Evolutionary conservation across 2,113 vertebrate species (phyloP).

Genomic region (Raphicerus campestris): DNA sequence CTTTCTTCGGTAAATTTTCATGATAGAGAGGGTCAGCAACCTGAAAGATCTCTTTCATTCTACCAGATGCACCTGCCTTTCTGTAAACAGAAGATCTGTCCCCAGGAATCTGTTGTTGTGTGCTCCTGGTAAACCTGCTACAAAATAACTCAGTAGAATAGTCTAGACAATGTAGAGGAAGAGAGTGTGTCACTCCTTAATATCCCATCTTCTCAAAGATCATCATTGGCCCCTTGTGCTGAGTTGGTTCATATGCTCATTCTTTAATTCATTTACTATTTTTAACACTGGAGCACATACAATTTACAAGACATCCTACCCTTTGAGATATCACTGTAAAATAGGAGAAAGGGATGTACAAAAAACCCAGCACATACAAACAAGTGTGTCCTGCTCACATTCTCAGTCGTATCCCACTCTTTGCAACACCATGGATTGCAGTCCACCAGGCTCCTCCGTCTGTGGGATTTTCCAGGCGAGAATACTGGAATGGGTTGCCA

Average conservation of each 20-base stretch:
- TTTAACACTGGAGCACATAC: background rate
- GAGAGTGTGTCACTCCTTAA: background rate
- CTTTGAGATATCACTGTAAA: background rate
- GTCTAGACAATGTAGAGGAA: background rate
- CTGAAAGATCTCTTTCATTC: background rate
- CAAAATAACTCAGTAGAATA: background rate
- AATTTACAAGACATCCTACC: background rate
- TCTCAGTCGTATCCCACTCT: background rate
- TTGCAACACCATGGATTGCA: background rate
- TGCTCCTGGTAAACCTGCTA: background rate
- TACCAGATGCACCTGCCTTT: background rate
- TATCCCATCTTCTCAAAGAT: background rate
- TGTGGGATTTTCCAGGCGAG: background rate
- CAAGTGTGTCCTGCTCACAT: background rate
- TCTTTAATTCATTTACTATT: background rate
- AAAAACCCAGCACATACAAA: background rate
- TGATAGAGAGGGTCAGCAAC: background rate
- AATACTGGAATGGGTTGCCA: background rate
- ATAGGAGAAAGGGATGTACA: background rate
- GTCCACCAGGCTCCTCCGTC: background rate
- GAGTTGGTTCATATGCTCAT: background rate
- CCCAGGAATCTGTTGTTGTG: background rate
- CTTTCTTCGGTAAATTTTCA: background rate
- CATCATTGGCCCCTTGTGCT: background rate
- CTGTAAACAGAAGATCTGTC: background rate